phyloP scores from a whole-genome alignment of 2,888 invertebrate species.

The Amiota mariae region DNA sequence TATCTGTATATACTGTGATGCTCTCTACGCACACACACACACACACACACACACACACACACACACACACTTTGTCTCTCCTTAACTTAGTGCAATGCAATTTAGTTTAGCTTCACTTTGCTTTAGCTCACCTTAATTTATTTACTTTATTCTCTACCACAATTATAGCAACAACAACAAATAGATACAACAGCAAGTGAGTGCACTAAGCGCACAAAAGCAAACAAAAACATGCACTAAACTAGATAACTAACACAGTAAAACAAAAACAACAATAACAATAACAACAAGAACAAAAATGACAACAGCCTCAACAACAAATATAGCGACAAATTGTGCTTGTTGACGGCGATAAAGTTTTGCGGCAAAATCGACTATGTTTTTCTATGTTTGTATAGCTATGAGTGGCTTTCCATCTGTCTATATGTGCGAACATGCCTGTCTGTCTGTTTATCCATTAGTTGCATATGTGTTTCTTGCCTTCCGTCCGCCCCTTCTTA shows the following conservation, averaged over 20 bases:
- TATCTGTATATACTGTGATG: too few species aligned
- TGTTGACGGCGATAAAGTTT: neutral
- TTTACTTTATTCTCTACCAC: slow-evolving; percentile 19
- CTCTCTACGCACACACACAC: neutral
- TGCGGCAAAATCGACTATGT: neutral
- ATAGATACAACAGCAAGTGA: neutral
- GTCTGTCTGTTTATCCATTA: slow-evolving; percentile 22
- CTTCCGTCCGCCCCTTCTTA: neutral
- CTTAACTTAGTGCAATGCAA: neutral
- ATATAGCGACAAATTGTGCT: slow-evolving; percentile 19
- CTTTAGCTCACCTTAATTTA: slow-evolving; percentile 9
- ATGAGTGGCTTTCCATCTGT: neutral
- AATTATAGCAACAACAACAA: slow-evolving; percentile 5
- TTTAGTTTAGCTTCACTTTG: slow-evolving; percentile 12
- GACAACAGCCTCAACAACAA: slow-evolving; percentile 5
- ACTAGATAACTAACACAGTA: neutral
- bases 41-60: too few species aligned
- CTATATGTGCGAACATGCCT: neutral
- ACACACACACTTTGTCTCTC: neutral
- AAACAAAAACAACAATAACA: slow-evolving; percentile 8
- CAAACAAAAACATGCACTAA: neutral
- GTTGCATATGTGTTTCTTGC: slow-evolving; percentile 1
- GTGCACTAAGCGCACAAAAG: neutral
- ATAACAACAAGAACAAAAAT: neutral
- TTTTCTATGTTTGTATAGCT: neutral